Evolutionary conservation across 2,888 invertebrate genomes (phyloP).

Genomic region (Folsomia manolachei): DNA sequence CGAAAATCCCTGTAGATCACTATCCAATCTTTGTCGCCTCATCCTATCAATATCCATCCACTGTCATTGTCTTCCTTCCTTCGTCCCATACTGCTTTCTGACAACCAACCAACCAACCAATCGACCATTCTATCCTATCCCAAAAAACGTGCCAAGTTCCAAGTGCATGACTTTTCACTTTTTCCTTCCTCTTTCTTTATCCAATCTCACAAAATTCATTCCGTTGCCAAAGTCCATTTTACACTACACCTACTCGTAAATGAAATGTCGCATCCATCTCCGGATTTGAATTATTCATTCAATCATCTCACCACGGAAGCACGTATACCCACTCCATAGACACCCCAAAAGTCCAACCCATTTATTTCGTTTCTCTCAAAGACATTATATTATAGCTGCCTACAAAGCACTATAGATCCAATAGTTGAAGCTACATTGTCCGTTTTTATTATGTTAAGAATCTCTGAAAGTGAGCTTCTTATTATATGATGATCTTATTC

Average conservation of each 20-base stretch:
- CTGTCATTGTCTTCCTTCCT: background rate
- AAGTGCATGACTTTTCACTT: background rate
- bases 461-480: no score
- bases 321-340: no score
- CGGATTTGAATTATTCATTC: conserved; percentile 29
- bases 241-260: background rate
- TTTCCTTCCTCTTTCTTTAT: conserved; percentile 14
- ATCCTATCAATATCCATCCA: conserved; percentile 11
- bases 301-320: background rate
- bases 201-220: conserved; percentile 31
- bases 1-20: conserved; percentile 10
- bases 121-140: background rate
- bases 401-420: no score
- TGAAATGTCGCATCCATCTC: conserved; percentile 10
- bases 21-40: conserved; percentile 19
- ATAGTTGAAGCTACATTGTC: no score
- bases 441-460: no score
- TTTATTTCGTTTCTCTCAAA: no score
- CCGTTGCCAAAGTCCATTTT: conserved; percentile 28
- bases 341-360: no score
- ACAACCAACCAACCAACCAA: background rate
- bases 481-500: no score
- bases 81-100: background rate
- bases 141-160: conserved; percentile 10
- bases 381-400: no score